Conservation (phyloP, 2,113 vertebrate species). For the Bufo bufo region DNA sequence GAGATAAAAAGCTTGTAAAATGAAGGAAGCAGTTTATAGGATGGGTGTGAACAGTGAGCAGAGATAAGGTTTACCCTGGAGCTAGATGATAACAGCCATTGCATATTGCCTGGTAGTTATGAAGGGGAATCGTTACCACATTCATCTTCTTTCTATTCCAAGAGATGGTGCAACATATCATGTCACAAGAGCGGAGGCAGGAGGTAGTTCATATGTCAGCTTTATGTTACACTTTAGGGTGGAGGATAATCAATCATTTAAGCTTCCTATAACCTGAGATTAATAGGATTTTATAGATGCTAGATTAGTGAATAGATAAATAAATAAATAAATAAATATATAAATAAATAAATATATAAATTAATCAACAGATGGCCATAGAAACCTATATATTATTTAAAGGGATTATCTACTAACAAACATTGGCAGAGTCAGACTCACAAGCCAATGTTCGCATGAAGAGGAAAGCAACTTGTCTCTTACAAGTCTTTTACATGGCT, state of each 20-base stretch:
- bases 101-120: not conserved
- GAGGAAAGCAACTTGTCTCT: too few relatives aligned
- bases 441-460: too few relatives aligned
- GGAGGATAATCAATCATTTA: not conserved
- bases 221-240: too few relatives aligned
- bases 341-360: not conserved
- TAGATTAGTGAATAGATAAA: not conserved
- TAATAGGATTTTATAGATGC: not conserved
- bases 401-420: not conserved
- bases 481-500: too few relatives aligned
- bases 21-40: not conserved
- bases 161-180: not conserved
- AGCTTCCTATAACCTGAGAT: too few relatives aligned
- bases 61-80: constrained; percentile 33
- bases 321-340: not conserved
- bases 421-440: too few relatives aligned
- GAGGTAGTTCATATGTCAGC: not conserved
- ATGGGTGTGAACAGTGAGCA: not conserved
- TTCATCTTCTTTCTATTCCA: not conserved
- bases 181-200: not conserved
- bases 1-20: constrained; percentile 5
- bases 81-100: not conserved
- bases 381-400: not conserved
- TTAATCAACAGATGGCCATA: not conserved
- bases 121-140: not conserved